Base-by-base conservation (phyloP, 1,140 invertebrate species). In the Scaptomyza graminum region DNA sequence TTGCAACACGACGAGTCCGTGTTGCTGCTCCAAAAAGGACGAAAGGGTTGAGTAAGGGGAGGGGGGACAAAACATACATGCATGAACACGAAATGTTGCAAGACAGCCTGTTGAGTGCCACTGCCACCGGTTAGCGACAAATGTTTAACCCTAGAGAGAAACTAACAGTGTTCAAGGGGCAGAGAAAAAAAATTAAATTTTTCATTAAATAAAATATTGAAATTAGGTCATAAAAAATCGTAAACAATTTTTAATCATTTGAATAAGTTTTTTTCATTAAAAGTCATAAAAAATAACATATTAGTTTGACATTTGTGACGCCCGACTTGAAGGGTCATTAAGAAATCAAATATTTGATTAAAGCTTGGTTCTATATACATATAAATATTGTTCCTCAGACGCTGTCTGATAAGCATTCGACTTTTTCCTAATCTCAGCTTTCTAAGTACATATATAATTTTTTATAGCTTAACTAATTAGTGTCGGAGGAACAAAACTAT, bases 101-200 rank as follows among this genome's bases (percentile, higher is more conserved):
- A 72, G 63, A 66, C 69, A 66, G 69, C 69, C 69, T 72, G 69
- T 72, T 72, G 69, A 60, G 62, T 72, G 69, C 22, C 13, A 39
- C 62, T 72, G 69, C 34, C 13, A 39, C 62, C 41, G 47, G 25
- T 44, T 28, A 16, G 15, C 41, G 52, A n/a, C 16, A 18, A 9
- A 41, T 25, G 9, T 8, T 64, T 64, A 64, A 64, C 62, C 62
- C 52, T 50, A 15, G 2, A 7, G 5, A 11, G 18, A 12, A 50
- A 22, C 18, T 22, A 1, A 22, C 4, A 22, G 18, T 22, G 18
- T 22, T 22, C 2, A 22, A 22, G 18, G 18, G 18, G 18, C 18
- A 22, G 18, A 18, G n/a, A n/a, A n/a, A n/a, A n/a, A n/a, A n/a
- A n/a, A n/a, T n/a, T n/a, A n/a, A n/a, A n/a, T n/a, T n/a, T n/a